phyloP scores from a whole-genome alignment of 2,797 vertebrate species.

The Acanthurus lineatus region DNA sequence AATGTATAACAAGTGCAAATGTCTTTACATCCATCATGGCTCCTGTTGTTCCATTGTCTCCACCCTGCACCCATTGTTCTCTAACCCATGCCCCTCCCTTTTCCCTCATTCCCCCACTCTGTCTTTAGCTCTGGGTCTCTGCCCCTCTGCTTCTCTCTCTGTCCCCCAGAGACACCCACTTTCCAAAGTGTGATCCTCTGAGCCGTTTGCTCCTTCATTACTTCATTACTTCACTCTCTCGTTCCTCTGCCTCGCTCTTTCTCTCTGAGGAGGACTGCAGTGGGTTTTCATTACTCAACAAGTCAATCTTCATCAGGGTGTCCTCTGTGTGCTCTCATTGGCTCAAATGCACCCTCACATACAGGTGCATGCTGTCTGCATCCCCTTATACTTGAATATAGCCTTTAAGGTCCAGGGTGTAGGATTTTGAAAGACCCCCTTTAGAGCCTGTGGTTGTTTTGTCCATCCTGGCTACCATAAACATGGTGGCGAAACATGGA shows the following conservation, averaged over 20 bases:
- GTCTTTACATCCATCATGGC: constrained; percentile 44
- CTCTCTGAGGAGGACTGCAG: constrained; percentile 72
- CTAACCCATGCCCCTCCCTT: background rate
- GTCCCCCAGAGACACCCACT: constrained; percentile 47
- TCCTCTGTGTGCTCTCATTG: constrained; percentile 66
- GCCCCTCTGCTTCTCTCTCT: background rate
- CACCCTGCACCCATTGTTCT: constrained; percentile 16
- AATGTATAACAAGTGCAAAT: constrained; percentile 61
- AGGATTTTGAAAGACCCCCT: no score
- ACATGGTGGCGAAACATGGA: no score
- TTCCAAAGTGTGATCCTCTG: constrained; percentile 60
- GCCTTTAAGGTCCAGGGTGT: no score
- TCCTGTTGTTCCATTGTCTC: constrained; percentile 19
- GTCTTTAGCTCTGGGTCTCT: constrained; percentile 1
- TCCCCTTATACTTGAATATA: background rate
- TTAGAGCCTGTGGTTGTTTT: no score
- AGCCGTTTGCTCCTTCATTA: constrained; percentile 77
- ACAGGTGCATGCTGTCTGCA: constrained; percentile 42
- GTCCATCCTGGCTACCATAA: no score
- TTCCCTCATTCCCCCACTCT: constrained; percentile 23
- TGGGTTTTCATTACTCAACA: constrained; percentile 81
- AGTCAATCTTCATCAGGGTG: constrained; percentile 80
- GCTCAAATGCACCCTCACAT: constrained; percentile 39
- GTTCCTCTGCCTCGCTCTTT: constrained; percentile 57
- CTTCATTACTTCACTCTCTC: constrained; percentile 72